phyloP scores from a whole-genome alignment of 2,797 vertebrate species.

The Sebastiscus tertius region DNA sequence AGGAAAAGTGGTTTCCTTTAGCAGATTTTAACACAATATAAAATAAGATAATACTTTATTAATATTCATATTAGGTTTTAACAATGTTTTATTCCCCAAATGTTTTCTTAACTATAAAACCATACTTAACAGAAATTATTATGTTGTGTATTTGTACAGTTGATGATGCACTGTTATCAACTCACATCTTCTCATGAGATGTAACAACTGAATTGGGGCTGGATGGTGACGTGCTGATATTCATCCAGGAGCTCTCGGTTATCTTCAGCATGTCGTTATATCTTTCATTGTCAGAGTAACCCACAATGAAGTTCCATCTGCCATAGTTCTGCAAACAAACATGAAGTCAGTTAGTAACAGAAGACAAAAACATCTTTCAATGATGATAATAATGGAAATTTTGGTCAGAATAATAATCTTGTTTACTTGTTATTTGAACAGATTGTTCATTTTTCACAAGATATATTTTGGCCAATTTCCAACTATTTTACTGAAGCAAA shows the following conservation, averaged over 20 bases:
- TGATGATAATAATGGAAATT: too few relatives aligned
- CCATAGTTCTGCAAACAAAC: conserved; percentile 15
- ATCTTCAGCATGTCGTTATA: background rate
- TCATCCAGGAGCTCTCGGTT: conserved; percentile 6
- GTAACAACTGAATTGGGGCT: accelerated
- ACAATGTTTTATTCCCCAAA: too few relatives aligned
- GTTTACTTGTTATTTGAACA: background rate
- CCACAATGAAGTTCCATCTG: background rate
- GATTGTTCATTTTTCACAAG: too few relatives aligned
- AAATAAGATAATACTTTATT: too few relatives aligned
- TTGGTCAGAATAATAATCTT: background rate
- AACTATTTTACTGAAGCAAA: too few relatives aligned
- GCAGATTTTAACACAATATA: too few relatives aligned
- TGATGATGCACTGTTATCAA: background rate
- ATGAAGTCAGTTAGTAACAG: background rate
- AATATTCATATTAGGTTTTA: too few relatives aligned
- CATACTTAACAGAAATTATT: background rate
- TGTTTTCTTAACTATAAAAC: too few relatives aligned
- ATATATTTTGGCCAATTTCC: too few relatives aligned
- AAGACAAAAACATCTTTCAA: background rate
- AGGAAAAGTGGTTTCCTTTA: too few relatives aligned
- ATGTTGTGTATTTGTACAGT: background rate
- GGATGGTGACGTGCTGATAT: accelerated
- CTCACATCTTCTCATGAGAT: conserved; percentile 41
- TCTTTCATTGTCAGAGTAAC: background rate